Conservation (phyloP, 2,113 vertebrate species). For the Rhinoderma darwinii region DNA sequence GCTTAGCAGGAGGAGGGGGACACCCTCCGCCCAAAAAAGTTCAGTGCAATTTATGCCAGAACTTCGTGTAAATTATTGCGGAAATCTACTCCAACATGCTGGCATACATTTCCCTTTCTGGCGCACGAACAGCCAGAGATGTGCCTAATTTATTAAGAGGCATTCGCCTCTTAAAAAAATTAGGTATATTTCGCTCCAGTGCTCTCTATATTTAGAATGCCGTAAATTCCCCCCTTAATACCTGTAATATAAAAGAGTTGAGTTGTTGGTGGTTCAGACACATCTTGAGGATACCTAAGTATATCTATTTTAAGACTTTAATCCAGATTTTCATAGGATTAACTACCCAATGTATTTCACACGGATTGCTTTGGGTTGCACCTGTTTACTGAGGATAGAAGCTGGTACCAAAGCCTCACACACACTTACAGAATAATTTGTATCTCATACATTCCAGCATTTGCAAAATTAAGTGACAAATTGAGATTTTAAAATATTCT, state of each 20-base stretch:
- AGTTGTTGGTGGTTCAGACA: background rate
- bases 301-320: slow-evolving; percentile 51
- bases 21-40: no score
- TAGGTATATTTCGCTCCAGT: no score
- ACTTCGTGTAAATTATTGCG: no score
- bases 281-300: slow-evolving; percentile 46
- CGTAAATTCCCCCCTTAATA: no score
- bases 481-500: background rate
- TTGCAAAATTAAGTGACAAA: background rate
- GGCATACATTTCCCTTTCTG: no score
- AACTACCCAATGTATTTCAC: slow-evolving; percentile 45
- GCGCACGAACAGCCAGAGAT: no score
- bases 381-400: slow-evolving; percentile 47
- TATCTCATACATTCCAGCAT: background rate
- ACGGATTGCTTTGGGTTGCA: slow-evolving; percentile 39
- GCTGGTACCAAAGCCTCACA: background rate
- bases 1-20: no score
- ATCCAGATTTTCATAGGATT: slow-evolving; percentile 56
- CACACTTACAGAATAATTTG: slow-evolving; percentile 13
- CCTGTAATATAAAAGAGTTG: background rate
- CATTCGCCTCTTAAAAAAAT: no score
- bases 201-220: no score
- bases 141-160: no score
- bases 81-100: no score
- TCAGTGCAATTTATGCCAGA: no score